phyloP scores from a whole-genome alignment of 2,888 invertebrate genomes.

The Agrotis ipsilon region DNA sequence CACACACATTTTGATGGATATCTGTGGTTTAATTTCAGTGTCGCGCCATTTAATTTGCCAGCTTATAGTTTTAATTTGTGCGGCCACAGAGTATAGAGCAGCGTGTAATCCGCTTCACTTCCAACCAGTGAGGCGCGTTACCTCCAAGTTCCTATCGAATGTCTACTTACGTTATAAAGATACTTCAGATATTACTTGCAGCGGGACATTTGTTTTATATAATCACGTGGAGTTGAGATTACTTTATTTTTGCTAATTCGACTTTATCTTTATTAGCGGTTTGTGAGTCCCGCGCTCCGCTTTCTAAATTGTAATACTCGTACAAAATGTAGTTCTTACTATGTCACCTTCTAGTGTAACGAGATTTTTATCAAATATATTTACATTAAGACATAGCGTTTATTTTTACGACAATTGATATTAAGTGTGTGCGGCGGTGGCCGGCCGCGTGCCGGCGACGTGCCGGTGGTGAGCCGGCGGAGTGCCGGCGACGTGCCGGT shows the following conservation, averaged over 20 bases:
- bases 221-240: background rate
- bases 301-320: constrained; percentile 66
- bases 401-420: constrained; percentile 76
- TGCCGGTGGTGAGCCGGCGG: constrained; percentile 14
- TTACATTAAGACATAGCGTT: constrained; percentile 70
- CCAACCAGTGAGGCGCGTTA: constrained; percentile 79
- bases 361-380: constrained; percentile 67
- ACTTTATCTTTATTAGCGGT: background rate
- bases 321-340: constrained; percentile 82
- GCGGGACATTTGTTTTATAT: constrained; percentile 12
- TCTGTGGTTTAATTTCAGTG: constrained; percentile 21
- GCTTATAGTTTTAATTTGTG: constrained; percentile 38
- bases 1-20: constrained; percentile 9
- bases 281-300: constrained; percentile 17
- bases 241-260: constrained; percentile 19
- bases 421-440: constrained; percentile 53
- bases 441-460: constrained; percentile 16
- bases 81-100: constrained; percentile 37
- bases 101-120: constrained; percentile 72
- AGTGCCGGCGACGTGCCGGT: constrained; percentile 25
- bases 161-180: constrained; percentile 25
- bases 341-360: constrained; percentile 86
- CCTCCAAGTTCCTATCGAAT: constrained; percentile 73
- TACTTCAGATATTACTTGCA: constrained; percentile 14
- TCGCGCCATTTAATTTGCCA: constrained; percentile 46